phyloP scores from a whole-genome alignment of 2,113 vertebrate species.

The Talpa occidentalis region DNA sequence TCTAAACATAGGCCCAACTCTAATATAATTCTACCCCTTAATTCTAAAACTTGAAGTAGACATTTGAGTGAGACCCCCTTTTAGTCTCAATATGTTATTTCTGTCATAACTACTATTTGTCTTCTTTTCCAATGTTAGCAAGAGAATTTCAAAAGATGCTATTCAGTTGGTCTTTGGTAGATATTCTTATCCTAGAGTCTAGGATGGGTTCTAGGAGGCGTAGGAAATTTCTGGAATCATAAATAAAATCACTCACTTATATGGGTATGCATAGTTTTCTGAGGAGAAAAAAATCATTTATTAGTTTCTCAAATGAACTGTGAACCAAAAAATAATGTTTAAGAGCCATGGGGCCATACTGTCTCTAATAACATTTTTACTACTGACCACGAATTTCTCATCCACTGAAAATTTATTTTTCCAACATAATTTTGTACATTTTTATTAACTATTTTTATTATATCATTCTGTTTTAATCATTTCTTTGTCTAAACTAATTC shows the following conservation, averaged over 20 bases:
- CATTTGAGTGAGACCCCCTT: neutral
- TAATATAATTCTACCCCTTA: conserved; percentile 26
- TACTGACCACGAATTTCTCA: neutral
- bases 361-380: neutral
- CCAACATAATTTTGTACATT: neutral
- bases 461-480: neutral
- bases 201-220: neutral
- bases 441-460: conserved; percentile 15
- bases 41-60: conserved; percentile 41
- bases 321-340: neutral
- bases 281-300: neutral
- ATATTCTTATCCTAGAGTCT: neutral
- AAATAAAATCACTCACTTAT: neutral
- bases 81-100: neutral
- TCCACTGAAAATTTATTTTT: conserved; percentile 1
- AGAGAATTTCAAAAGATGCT: neutral
- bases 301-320: conserved; percentile 33
- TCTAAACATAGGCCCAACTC: conserved; percentile 9
- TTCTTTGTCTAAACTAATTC: conserved; percentile 11
- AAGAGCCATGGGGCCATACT: neutral
- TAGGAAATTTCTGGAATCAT: conserved; percentile 36
- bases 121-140: conserved; percentile 5
- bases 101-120: neutral
- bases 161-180: neutral
- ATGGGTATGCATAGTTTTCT: neutral